Percentiles rank a stretch among this genome's conserved stretches.
phyloP scores from a whole-genome alignment of 2,888 invertebrate genomes.

The Adineta ricciae region DNA sequence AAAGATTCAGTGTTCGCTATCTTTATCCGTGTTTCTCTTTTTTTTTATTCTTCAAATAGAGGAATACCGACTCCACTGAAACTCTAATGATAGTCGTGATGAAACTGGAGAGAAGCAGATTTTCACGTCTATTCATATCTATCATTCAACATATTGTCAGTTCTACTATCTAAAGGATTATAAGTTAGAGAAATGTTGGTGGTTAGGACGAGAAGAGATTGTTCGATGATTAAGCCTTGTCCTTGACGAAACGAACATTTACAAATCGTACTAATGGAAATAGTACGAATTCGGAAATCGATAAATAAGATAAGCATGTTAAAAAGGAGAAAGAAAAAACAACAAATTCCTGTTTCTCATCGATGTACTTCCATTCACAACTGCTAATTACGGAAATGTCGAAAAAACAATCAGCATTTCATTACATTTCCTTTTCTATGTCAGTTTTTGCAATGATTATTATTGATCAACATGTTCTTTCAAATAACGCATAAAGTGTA shows the following conservation, averaged over 20 bases:
- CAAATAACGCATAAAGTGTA: too few relatives aligned
- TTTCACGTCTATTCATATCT: neutral
- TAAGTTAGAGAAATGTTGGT: neutral
- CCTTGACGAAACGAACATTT: neutral
- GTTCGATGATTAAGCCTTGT: neutral
- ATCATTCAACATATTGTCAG: neutral
- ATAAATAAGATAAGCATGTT: too few relatives aligned
- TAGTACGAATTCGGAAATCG: too few relatives aligned
- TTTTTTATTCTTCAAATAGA: neutral
- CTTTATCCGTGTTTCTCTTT: neutral
- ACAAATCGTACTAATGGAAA: too few relatives aligned
- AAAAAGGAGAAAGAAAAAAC: too few relatives aligned
- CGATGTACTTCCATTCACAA: too few relatives aligned
- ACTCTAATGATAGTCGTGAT: neutral
- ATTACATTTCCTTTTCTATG: too few relatives aligned
- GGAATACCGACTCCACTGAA: neutral
- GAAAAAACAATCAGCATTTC: too few relatives aligned
- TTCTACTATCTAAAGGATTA: neutral
- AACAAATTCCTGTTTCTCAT: too few relatives aligned
- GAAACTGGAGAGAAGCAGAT: neutral
- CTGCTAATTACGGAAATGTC: too few relatives aligned
- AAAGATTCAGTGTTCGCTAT: neutral
- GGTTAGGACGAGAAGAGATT: neutral
- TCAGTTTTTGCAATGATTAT: too few relatives aligned
- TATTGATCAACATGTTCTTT: too few relatives aligned